Base-by-base conservation (phyloP, 2,113 vertebrate species). In the Prietella phreatophila region DNA sequence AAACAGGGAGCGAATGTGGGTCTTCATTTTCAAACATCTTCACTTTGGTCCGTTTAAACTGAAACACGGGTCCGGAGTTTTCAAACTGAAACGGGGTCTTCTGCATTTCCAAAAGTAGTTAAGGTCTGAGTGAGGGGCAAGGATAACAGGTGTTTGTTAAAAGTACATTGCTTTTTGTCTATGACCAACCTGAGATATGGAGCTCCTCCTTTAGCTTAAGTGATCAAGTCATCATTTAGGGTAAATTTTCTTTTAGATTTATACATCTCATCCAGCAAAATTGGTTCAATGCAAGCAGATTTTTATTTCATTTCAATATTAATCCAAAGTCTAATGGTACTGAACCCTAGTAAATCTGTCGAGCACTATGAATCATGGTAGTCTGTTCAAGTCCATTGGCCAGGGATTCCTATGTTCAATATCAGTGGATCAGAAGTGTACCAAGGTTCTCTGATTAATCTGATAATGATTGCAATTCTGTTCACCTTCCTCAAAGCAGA, bases 181-280 rank as follows among this genome's bases (percentile, higher is more conserved):
- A 78, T n/a, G 42, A 15, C 53, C 8, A 78, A 6, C 10, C 13
- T n/a, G 42, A 78, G 42, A 47, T 50, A 25, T 11, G 39, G 22
- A 50, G 75, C 75, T 50, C 42, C 42, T 78, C 25, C 42, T 67
- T 65, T 1, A 83, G 67, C 53, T 58, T 58, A 85, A 75, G 36
- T 42, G 27, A 63, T 50, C 1, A 86, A 50, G 19, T 6, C 39
- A 50, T 13, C 15, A 33, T 63, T 63, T 47, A 67, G 17, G n/a
- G 63, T 39, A 30, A 85, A 53, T 85, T 73, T 73, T 20, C 65
- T 80, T 80, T 55, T 19, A 80, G 76, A 80, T 80, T 80, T 80
- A 14, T 67, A 20, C 42, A 50, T 33, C 9, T 50, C 42, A 83
- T 83, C 82, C 60, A 27, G 27, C 25, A 42, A 67, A 47, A 42